Evolutionary conservation across 1,140 invertebrate species (phyloP).

Genomic region (Cecropterus lyciades): DNA sequence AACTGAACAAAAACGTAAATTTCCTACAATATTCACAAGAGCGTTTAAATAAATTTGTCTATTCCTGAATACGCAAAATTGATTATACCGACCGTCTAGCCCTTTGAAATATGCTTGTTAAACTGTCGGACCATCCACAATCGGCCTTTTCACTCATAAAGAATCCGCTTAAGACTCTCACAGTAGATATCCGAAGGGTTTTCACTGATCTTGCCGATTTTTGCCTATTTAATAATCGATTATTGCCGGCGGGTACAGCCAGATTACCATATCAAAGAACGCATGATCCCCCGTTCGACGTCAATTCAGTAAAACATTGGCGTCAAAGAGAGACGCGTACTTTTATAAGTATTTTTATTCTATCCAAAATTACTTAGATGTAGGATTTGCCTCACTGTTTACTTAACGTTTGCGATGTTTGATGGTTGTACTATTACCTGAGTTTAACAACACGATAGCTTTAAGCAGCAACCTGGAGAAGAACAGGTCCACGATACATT

Average conservation of each 20-base stretch:
- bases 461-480: too few species aligned
- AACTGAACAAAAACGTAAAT: too few species aligned
- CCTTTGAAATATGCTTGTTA: slow-evolving; percentile 37
- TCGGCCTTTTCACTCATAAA: slow-evolving; percentile 56
- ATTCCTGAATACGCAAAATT: slow-evolving; percentile 14
- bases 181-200: slow-evolving; percentile 52
- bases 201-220: slow-evolving; percentile 61
- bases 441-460: too few species aligned
- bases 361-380: slow-evolving; percentile 39
- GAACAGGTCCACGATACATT: too few species aligned
- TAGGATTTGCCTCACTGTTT: too few species aligned
- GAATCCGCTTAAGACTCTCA: slow-evolving; percentile 54
- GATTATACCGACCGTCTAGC: slow-evolving; percentile 2
- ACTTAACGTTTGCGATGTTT: too few species aligned
- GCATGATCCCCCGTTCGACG: slow-evolving; percentile 67
- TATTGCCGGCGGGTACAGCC: slow-evolving; percentile 63
- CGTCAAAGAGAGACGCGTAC: slow-evolving; percentile 47
- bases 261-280: slow-evolving; percentile 78
- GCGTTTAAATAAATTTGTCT: too few species aligned
- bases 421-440: too few species aligned
- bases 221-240: slow-evolving; percentile 76
- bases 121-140: slow-evolving; percentile 40
- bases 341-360: slow-evolving; percentile 55
- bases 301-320: slow-evolving; percentile 72
- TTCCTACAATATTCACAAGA: background rate